Evolutionary conservation across 2,888 invertebrate species (phyloP), one percentile per base, ranked within the genome.

Genomic region (Oegoconia quadripuncta): DNA sequence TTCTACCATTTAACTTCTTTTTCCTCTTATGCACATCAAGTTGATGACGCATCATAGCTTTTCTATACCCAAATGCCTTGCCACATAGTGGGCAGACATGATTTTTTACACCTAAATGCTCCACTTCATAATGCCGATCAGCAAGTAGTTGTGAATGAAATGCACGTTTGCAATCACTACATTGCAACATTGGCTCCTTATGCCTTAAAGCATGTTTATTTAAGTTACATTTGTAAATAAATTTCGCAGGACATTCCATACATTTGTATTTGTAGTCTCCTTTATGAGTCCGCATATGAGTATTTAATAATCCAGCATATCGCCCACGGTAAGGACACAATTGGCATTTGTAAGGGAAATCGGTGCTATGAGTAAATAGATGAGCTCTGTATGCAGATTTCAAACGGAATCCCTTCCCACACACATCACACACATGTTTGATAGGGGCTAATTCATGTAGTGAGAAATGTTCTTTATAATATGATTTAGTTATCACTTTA

Each of bases 31-130:
- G 77, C 0, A 77, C 75, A 64, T 65, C 64, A 3, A 66, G 50
- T 43, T 74, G 74, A 45, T 77, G 77, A 40, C 73, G 75, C 74
- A 72, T 76, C 74, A 77, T 75, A 22, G 71, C 73, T 53, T 74
- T 74, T 28, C 76, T 62, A 34, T 73, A 77, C 2, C 77, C 76
- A 59, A 75, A 77, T n/a, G 74, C 72, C 43, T 76, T 75, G 0
- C 76, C 75, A 47, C 77, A 77, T 8, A 73, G 43, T 15, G 66
- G 59, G 29, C 73, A 74, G 2, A 66, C 55, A 58, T 72, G 67
- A 29, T 66, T 66, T 41, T 63, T 69, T 2, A 72, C 61, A 15
- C 73, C 73, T 6, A 71, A 57, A 42, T 74, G 74, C 42, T 70
- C 68, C 13, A 59, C 68, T 36, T 74, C 67, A 37, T 55, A 52